Base-by-base conservation (phyloP, 2,888 invertebrate species). In the Graphium colonna region DNA sequence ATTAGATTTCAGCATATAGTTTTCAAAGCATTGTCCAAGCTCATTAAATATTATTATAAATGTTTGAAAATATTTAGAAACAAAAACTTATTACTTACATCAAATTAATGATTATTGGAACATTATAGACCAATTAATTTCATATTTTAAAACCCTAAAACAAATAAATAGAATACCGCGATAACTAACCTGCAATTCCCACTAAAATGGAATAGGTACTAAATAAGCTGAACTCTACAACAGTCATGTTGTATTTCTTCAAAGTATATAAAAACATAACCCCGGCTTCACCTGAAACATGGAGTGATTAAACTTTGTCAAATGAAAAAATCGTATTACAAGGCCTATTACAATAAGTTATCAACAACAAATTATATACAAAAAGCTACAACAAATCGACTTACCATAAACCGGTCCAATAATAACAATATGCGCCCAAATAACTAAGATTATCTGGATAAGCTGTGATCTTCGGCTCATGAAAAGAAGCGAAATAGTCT, bases 111-210 rank as follows among this genome's bases (percentile, higher is more conserved):
- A n/a, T n/a, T n/a, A n/a, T n/a, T n/a, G n/a, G n/a, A n/a, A n/a
- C n/a, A n/a, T n/a, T n/a, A n/a, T n/a, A n/a, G n/a, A n/a, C n/a
- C n/a, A n/a, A n/a, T n/a, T n/a, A n/a, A n/a, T n/a, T n/a, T n/a
- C n/a, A n/a, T n/a, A n/a, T n/a, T n/a, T n/a, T n/a, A n/a, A n/a
- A n/a, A n/a, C n/a, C n/a, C n/a, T n/a, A n/a, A n/a, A n/a, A n/a
- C n/a, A n/a, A n/a, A n/a, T n/a, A n/a, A n/a, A n/a, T n/a, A n/a
- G n/a, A n/a, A n/a, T n/a, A n/a, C n/a, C n/a, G n/a, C n/a, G n/a
- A n/a, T n/a, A n/a, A n/a, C 71, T 79, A 79, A 92, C 92, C 92
- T 51, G 82, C 71, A 44, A 90, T 73, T 59, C 91, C 90, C 61
- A 91, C 66, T 0, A 91, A 60, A 18, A 89, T 79, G 0, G 83